These are phyloP conservation scores for Dryocosmus kuriphilus DNA, from an alignment of 2,888 invertebrate genomes.

Conservation along the genomic window DNA sequence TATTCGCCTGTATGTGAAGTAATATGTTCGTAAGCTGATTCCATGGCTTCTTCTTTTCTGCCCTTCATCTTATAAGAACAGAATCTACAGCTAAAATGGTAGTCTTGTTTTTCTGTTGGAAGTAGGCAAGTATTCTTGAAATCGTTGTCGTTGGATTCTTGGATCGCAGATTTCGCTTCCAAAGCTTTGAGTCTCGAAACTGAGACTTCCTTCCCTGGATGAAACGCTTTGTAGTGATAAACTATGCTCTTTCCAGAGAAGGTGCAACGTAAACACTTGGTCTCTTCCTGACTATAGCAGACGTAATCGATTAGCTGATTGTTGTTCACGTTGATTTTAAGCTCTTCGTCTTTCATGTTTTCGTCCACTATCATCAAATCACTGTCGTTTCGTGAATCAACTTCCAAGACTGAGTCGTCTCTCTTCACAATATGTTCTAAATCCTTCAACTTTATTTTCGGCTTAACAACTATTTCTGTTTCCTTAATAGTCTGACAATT, in stretches of 20 bases:
- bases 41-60: conserved; percentile 59
- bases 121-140: conserved; percentile 63
- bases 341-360: conserved; percentile 45
- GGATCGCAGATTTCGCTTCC: conserved; percentile 80
- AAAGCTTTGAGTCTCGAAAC: conserved; percentile 81
- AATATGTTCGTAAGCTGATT: conserved; percentile 85
- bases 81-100: conserved; percentile 71
- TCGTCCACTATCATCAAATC: conserved; percentile 41
- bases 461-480: conserved; percentile 37
- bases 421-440: conserved; percentile 13
- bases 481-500: not conserved
- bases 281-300: conserved; percentile 70
- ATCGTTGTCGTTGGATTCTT: conserved; percentile 79
- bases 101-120: conserved; percentile 44
- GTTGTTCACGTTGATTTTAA: conserved; percentile 50
- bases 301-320: conserved; percentile 64
- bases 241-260: conserved; percentile 82
- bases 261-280: conserved; percentile 82
- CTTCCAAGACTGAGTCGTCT: conserved; percentile 20
- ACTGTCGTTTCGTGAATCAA: conserved; percentile 9
- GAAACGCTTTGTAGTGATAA: conserved; percentile 83
- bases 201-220: conserved; percentile 83
- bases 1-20: conserved; percentile 89
- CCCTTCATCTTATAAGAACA: conserved; percentile 66
- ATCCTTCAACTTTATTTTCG: conserved; percentile 36